phyloP scores from a whole-genome alignment of 2,113 vertebrate genomes.

The Pollimyrus isidori region DNA sequence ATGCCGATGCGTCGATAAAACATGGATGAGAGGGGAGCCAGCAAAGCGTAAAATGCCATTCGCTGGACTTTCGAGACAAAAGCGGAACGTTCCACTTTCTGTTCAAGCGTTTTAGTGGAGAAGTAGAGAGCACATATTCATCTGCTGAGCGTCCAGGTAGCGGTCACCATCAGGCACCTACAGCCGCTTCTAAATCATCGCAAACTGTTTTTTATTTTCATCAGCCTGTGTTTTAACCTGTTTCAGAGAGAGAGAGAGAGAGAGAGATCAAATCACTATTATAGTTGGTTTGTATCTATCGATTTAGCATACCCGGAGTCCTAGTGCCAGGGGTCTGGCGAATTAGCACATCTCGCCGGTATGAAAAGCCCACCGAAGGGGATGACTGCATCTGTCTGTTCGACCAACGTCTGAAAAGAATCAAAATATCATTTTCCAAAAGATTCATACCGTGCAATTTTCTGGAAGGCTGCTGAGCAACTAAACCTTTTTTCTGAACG shows the following conservation, averaged over 20 bases:
- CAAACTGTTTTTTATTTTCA: neutral
- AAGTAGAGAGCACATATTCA: neutral
- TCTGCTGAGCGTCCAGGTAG: neutral
- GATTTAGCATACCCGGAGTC: neutral
- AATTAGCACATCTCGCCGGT: neutral
- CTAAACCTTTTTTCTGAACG: neutral
- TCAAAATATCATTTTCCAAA: neutral
- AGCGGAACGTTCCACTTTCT: no score
- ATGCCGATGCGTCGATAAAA: slow-evolving; percentile 18
- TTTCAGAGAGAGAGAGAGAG: neutral
- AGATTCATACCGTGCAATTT: neutral
- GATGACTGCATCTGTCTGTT: neutral
- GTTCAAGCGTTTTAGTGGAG: neutral
- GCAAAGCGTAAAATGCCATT: neutral
- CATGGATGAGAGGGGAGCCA: slow-evolving; percentile 10
- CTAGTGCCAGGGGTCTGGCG: neutral
- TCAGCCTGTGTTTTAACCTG: neutral
- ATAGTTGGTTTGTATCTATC: neutral
- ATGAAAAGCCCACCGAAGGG: neutral
- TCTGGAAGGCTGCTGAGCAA: neutral
- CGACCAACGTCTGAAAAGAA: neutral
- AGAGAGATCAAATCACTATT: neutral
- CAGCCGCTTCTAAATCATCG: neutral
- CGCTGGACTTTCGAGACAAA: neutral
- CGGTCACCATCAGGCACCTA: neutral